Base-by-base conservation (phyloP, 2,888 invertebrate species). In the Hypercompe scribonia region DNA sequence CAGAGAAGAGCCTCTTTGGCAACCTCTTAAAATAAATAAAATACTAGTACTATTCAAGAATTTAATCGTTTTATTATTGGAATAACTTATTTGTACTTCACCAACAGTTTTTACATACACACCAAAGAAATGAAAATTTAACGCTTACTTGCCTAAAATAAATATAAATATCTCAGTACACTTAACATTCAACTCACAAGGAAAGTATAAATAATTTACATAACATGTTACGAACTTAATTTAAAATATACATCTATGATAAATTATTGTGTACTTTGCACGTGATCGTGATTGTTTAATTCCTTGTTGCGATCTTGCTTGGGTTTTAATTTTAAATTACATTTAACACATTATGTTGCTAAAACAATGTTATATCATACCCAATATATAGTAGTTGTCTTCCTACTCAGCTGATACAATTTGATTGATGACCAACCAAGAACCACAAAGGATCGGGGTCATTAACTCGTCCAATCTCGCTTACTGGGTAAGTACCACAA, bases 351-450 rank as follows among this genome's bases (percentile, higher is more conserved):
- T 13, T 13, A 28, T 58, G 13, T 58, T 58, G 28, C 7, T 31
- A 61, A 31, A 61, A 61, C 58, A 58, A 58, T 58, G 31, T 0
- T 61, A 18, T 61, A 61, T 61, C 5, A 61, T 61, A 31, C 31
- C 18, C 28, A 68, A 28, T 61, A 36, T 54, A 72, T 21, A 58
- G 71, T 71, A 10, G 67, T 39, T 69, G 33, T 69, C 31, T 58
- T 28, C 68, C 8, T 74, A 21, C 39, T 42, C 18, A 70, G 28
- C 58, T 24, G 10, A 39, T 39, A 73, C 73, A 65, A 68, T 71
- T 58, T 76, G 75, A 78, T 78, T 75, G 74, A 81, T 78, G 68
- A 72, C 54, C 36, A 68, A 68, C 71, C 70, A 65, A 75, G 54
- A 61, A 54, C 24, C 46, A 65, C 18, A 34, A 73, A n/a, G 21